Percentiles rank a stretch among this genome's conserved stretches.
phyloP scores from a whole-genome alignment of 2,888 invertebrate genomes.

The Lamellibrachia columna region DNA sequence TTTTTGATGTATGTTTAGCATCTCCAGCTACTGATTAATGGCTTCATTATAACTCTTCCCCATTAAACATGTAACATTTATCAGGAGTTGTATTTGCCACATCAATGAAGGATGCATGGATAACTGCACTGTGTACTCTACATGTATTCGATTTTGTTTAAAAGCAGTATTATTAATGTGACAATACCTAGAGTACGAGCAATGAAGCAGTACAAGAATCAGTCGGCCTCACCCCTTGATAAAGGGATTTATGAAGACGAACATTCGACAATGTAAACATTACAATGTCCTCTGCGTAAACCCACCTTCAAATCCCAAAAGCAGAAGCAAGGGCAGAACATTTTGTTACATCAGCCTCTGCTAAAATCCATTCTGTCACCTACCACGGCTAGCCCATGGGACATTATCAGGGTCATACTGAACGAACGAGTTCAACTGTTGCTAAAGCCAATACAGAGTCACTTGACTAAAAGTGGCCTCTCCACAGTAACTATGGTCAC shows the following conservation, averaged over 20 bases:
- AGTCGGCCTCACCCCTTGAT: no score
- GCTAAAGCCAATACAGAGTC: not conserved
- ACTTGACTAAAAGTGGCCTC: not conserved
- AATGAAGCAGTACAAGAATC: no score
- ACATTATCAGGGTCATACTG: not conserved
- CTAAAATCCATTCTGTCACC: conserved; percentile 6
- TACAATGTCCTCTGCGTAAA: not conserved
- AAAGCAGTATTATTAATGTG: not conserved
- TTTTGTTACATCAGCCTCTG: not conserved
- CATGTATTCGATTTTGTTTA: not conserved
- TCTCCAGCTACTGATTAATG: not conserved
- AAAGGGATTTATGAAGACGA: no score
- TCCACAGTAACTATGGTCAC: conserved; percentile 4
- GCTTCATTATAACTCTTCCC: not conserved
- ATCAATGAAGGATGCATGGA: not conserved
- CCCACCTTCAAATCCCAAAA: conserved; percentile 6
- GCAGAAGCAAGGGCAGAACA: conserved; percentile 5
- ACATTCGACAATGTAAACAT: not conserved
- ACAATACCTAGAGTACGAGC: not conserved
- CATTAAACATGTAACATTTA: not conserved
- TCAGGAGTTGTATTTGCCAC: not conserved
- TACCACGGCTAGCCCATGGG: not conserved
- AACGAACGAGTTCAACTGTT: not conserved
- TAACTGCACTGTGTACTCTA: not conserved
- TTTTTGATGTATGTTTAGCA: not conserved